Conservation (phyloP, 2,888 invertebrate species). For the Abscondita cerata region DNA sequence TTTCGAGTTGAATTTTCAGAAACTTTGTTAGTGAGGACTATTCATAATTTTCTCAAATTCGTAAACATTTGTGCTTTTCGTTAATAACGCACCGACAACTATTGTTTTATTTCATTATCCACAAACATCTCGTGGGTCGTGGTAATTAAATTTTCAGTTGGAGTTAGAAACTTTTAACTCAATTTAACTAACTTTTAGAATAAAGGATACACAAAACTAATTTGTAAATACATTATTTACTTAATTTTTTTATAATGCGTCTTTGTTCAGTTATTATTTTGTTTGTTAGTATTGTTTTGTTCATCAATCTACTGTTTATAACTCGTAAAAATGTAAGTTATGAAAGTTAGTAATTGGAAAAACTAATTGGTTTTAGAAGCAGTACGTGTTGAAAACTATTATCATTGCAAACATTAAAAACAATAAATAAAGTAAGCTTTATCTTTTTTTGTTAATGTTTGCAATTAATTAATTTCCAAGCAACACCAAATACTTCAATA, state of each 20-base stretch:
- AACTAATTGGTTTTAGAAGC: too few species aligned
- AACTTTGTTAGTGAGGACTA: constrained; percentile 11
- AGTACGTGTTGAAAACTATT: too few species aligned
- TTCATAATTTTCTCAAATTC: constrained; percentile 19
- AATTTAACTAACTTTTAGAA: constrained; percentile 9
- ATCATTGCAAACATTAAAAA: too few species aligned
- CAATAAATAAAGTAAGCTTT: too few species aligned
- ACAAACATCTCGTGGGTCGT: constrained; percentile 15
- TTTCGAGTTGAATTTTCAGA: constrained; percentile 2
- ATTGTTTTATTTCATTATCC: constrained; percentile 16
- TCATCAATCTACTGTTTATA: too few species aligned
- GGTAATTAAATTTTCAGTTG: constrained; percentile 20
- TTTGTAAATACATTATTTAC: not conserved
- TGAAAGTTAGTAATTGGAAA: too few species aligned
- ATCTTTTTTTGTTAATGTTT: too few species aligned
- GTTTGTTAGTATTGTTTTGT: too few species aligned
- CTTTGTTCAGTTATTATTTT: not conserved
- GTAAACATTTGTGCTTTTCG: constrained; percentile 17
- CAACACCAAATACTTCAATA: too few species aligned
- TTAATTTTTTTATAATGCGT: too few species aligned
- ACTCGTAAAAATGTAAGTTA: too few species aligned
- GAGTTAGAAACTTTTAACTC: constrained; percentile 21
- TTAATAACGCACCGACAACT: constrained; percentile 9
- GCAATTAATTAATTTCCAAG: too few species aligned
- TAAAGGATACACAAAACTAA: not conserved